phyloP scores from a whole-genome alignment of 2,888 invertebrate genomes.

The Ischnura elegans region DNA sequence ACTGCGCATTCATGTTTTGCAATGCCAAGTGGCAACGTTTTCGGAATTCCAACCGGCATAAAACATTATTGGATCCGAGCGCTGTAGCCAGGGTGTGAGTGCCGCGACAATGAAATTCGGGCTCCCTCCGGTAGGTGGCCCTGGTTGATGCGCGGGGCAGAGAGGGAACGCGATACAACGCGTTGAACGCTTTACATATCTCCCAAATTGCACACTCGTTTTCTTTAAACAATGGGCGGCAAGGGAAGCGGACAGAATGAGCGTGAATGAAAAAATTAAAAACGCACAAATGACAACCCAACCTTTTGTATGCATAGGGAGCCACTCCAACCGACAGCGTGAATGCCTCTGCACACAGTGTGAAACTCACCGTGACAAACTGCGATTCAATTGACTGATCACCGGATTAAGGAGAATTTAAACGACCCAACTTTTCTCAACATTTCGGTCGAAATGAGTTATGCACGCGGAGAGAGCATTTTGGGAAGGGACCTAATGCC shows the following conservation, averaged over 20 bases:
- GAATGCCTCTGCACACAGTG: background rate
- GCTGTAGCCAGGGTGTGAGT: background rate
- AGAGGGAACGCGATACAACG: background rate
- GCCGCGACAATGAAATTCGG: slow-evolving; percentile 23
- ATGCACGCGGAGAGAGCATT: background rate
- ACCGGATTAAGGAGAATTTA: slow-evolving; percentile 11
- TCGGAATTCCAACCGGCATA: slow-evolving; percentile 1
- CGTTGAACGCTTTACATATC: slow-evolving; percentile 36
- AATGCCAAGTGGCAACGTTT: background rate
- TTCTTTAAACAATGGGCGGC: slow-evolving; percentile 28
- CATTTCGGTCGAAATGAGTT: background rate
- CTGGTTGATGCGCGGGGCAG: background rate
- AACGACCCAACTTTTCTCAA: background rate
- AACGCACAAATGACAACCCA: too few relatives aligned
- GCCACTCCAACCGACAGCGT: too few relatives aligned
- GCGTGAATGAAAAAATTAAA: background rate
- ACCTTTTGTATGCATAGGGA: background rate
- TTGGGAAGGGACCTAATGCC: too few relatives aligned
- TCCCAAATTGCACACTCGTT: slow-evolving; percentile 14
- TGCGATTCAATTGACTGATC: slow-evolving; percentile 31
- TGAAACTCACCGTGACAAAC: background rate
- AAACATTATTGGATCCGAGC: slow-evolving; percentile 32
- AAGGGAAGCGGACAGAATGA: background rate
- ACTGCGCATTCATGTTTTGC: background rate
- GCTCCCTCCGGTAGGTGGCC: background rate